Evolutionary conservation across 64 coral and sea anemone species (phyloP).

Genomic region (Anthopleura sola): DNA sequence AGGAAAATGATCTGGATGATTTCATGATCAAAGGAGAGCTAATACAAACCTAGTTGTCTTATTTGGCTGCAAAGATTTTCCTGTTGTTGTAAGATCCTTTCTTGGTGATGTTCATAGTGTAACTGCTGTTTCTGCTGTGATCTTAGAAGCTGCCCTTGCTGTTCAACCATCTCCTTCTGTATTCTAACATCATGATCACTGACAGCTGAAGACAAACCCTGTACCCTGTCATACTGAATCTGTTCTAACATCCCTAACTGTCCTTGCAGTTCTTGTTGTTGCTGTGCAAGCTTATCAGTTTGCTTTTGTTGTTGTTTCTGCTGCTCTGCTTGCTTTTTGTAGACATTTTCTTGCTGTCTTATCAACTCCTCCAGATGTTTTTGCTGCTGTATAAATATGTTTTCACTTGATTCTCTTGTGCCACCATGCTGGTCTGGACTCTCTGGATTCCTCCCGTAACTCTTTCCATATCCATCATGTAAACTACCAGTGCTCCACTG

Average conservation of each 20-base stretch:
- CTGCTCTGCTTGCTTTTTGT: slow-evolving; percentile 14
- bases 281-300: neutral
- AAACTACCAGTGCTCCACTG: slow-evolving; percentile 7
- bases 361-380: slow-evolving; percentile 18
- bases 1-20: no score
- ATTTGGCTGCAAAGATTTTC: slow-evolving; percentile 75
- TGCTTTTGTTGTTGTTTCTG: slow-evolving; percentile 17
- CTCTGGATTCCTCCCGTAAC: neutral
- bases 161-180: slow-evolving; percentile 70
- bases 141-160: slow-evolving; percentile 73
- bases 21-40: no score
- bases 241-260: neutral
- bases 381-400: neutral
- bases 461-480: neutral
- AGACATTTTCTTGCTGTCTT: slow-evolving; percentile 25
- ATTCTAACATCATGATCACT: slow-evolving; percentile 40
- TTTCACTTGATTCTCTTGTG: neutral
- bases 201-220: neutral
- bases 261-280: slow-evolving; percentile 3
- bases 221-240: neutral
- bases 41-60: slow-evolving; percentile 46
- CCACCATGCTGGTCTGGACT: neutral
- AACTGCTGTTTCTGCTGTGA: slow-evolving; percentile 60
- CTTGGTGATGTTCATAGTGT: slow-evolving; percentile 66
- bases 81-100: slow-evolving; percentile 64